Percentiles rank a stretch among this genome's conserved stretches.
Evolutionary conservation across 2,888 invertebrate genomes (phyloP).

Genomic region (Neria commutata): DNA sequence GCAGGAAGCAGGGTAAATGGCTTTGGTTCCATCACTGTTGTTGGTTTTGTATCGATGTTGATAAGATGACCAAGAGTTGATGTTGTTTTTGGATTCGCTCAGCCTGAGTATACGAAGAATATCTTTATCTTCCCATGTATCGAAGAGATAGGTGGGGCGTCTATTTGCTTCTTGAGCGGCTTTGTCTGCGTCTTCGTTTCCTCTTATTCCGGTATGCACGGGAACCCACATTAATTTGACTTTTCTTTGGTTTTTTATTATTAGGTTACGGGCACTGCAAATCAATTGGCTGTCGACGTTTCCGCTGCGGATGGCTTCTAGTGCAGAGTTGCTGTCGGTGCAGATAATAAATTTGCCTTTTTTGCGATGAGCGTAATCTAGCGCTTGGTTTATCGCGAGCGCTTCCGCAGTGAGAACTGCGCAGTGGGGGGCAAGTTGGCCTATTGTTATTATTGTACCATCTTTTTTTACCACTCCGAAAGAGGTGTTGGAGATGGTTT

Average conservation of each 20-base stretch:
- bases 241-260: conserved; percentile 2
- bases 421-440: background rate
- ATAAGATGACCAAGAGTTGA: no score
- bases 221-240: conserved; percentile 9
- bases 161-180: no score
- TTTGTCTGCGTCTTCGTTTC: background rate
- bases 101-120: no score
- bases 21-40: no score
- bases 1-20: no score
- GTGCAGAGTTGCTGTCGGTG: conserved; percentile 5
- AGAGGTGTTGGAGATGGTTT: no score
- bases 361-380: background rate
- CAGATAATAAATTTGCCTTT: background rate
- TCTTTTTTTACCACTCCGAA: no score
- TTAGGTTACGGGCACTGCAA: conserved; percentile 4
- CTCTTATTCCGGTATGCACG: background rate
- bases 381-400: background rate
- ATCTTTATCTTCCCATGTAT: no score
- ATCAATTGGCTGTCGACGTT: background rate
- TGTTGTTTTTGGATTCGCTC: no score
- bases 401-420: conserved; percentile 3
- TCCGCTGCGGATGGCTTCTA: background rate
- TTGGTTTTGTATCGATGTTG: no score
- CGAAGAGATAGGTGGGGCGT: no score
- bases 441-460: no score